A percentile compares a stretch with the other conserved stretches of the same genome.
These are phyloP conservation scores for Andrena flavipes DNA, from an alignment of 2,888 invertebrate genomes.

Conservation along the genomic window DNA sequence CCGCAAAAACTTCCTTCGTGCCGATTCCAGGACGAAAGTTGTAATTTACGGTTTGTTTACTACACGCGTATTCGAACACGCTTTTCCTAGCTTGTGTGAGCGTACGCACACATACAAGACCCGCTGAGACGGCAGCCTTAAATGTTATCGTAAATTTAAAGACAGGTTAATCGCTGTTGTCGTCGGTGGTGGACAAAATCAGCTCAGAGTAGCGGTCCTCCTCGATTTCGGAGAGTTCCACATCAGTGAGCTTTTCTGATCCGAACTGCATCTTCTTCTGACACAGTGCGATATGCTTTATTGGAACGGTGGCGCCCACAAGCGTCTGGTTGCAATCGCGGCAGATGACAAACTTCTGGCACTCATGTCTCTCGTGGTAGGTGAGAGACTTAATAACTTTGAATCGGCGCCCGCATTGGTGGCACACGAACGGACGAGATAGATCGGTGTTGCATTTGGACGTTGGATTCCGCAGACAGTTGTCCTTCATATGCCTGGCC, in stretches of 20 bases:
- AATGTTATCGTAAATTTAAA: too few species aligned
- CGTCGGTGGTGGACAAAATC: not conserved
- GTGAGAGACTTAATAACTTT: not conserved
- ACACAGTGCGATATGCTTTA: not conserved
- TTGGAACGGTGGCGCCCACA: accelerated
- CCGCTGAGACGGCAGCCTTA: too few species aligned
- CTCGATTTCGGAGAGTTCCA: accelerated
- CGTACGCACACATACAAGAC: too few species aligned
- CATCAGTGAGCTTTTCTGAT: too few species aligned
- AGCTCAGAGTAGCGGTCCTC: not conserved
- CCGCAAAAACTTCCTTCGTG: too few species aligned
- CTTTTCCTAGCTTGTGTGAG: too few species aligned
- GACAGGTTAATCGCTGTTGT: not conserved
- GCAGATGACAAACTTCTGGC: slow-evolving; percentile 10
- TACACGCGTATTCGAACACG: too few species aligned
- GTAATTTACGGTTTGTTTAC: too few species aligned
- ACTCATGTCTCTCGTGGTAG: slow-evolving; percentile 38
- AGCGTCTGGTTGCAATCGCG: not conserved
- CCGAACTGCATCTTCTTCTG: too few species aligned
- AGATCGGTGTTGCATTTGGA: accelerated
- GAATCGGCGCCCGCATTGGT: slow-evolving; percentile 6
- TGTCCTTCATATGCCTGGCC: not conserved
- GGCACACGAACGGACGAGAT: not conserved
- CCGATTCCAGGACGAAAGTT: too few species aligned
- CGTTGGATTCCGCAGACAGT: slow-evolving; percentile 22